Conservation (phyloP, 2,888 invertebrate species). For the Laothoe populi region DNA sequence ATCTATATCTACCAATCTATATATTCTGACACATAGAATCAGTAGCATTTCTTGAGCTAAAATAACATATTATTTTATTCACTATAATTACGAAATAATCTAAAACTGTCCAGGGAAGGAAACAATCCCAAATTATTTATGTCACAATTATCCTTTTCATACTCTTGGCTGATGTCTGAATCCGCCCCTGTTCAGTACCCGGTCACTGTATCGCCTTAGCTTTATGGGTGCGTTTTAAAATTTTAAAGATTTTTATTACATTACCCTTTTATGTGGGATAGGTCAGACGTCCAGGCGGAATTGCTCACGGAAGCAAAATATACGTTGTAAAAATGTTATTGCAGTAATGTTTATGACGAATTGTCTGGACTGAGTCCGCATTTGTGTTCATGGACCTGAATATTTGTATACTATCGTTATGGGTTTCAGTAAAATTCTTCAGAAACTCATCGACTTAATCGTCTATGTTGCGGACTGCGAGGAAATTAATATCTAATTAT, state of each 20-base stretch:
- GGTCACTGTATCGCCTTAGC: slow-evolving; percentile 64
- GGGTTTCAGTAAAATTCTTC: not conserved
- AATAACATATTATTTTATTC: no score
- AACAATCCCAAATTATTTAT: no score
- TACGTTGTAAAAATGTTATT: slow-evolving; percentile 29
- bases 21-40: no score
- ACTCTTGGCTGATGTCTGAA: no score
- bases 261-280: slow-evolving; percentile 50
- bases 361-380: not conserved
- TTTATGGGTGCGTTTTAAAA: slow-evolving; percentile 73
- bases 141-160: no score
- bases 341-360: slow-evolving; percentile 18
- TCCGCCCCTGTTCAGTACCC: slow-evolving; percentile 34
- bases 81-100: no score
- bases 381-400: not conserved
- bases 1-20: no score
- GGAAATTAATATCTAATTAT: no score
- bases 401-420: not conserved
- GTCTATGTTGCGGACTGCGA: no score
- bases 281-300: slow-evolving; percentile 41
- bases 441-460: no score
- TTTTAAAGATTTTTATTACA: slow-evolving; percentile 67
- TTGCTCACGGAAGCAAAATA: slow-evolving; percentile 29
- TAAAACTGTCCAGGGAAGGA: no score
- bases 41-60: no score